Conservation (phyloP, 1,140 invertebrate genomes). For the Pantala flavescens region DNA sequence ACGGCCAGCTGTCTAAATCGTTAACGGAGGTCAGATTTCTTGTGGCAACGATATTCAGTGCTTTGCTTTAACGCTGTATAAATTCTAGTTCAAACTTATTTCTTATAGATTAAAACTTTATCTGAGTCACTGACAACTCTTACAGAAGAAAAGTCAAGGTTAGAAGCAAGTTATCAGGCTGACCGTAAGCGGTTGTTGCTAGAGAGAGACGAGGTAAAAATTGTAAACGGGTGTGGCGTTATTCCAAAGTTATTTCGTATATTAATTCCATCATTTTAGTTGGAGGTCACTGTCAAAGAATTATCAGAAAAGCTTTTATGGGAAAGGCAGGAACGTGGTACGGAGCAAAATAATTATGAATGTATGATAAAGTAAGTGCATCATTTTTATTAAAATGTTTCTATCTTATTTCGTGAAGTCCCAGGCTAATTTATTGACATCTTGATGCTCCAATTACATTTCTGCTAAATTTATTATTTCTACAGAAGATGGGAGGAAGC, state of each 20-base stretch:
- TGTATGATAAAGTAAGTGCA: background rate
- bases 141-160: conserved; percentile 66
- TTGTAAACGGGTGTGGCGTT: background rate
- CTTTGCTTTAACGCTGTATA: too few relatives aligned
- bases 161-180: conserved; percentile 69
- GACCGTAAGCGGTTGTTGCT: conserved; percentile 62
- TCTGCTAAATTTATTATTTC: background rate
- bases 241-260: background rate
- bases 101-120: conserved; percentile 47
- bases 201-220: conserved; percentile 47
- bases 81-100: background rate
- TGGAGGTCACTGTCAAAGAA: background rate
- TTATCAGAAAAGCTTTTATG: background rate
- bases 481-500: background rate
- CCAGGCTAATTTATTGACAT: background rate
- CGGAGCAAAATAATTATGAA: background rate
- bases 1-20: conserved; percentile 21
- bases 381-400: background rate
- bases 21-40: background rate
- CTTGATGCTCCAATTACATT: background rate
- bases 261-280: background rate
- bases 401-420: too few relatives aligned
- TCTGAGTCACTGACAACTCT: conserved; percentile 66
- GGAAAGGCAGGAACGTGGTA: background rate
- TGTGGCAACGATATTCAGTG: too few relatives aligned